These are phyloP conservation scores for Ispidina lecontei DNA, from an alignment of 2,797 vertebrate species.

Conservation along the genomic window DNA sequence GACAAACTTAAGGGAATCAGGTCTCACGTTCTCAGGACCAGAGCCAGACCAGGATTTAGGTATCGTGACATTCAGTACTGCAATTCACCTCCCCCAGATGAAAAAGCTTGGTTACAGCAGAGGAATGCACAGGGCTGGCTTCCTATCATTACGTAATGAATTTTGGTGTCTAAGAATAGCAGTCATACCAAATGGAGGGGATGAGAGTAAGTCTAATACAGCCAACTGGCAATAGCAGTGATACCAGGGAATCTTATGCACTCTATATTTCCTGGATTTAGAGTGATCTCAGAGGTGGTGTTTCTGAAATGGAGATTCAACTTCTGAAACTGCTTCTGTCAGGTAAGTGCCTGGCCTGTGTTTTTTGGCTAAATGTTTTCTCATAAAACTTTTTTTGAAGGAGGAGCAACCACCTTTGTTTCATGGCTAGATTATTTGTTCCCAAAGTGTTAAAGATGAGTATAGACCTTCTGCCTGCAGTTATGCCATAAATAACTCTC, in stretches of 20 bases:
- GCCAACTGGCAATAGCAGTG: constrained; percentile 29
- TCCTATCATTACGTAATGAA: neutral
- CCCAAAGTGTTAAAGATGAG: neutral
- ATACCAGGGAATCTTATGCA: neutral
- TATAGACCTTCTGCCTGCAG: neutral
- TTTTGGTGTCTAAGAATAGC: constrained; percentile 37
- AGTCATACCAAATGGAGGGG: neutral
- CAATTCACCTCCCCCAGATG: neutral
- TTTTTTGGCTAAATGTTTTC: neutral
- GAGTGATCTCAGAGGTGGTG: constrained; percentile 25
- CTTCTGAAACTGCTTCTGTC: constrained; percentile 26
- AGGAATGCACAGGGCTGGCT: neutral
- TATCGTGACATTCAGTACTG: neutral
- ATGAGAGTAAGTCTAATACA: constrained; percentile 10
- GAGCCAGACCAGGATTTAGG: constrained; percentile 12
- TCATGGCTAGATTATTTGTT: neutral
- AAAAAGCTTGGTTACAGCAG: neutral
- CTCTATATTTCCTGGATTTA: constrained; percentile 11
- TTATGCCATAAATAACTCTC: neutral
- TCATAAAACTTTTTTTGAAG: neutral
- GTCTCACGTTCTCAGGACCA: constrained; percentile 19
- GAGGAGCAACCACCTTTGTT: neutral
- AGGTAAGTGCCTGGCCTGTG: neutral
- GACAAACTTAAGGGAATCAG: constrained; percentile 42
- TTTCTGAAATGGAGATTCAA: constrained; percentile 14